Percentiles rank a stretch among this genome's conserved stretches.
Evolutionary conservation across 2,888 invertebrate species (phyloP).

Genomic region (Axea sp.): DNA sequence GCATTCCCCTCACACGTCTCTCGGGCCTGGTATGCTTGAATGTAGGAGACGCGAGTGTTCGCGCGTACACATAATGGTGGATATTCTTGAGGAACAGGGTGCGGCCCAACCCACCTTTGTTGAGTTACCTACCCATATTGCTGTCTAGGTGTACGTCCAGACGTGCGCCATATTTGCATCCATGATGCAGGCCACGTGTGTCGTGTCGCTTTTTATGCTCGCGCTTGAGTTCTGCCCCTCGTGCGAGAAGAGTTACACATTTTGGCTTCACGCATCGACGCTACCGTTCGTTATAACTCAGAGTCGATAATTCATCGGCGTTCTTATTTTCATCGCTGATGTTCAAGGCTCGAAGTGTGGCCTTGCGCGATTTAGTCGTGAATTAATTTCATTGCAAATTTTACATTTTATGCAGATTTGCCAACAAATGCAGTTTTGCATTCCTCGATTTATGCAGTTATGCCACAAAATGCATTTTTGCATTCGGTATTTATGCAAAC

Average conservation of each 20-base stretch:
- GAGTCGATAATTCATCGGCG: no score
- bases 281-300: no score
- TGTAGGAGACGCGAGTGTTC: slow-evolving; percentile 33
- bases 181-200: slow-evolving; percentile 72
- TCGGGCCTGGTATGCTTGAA: slow-evolving; percentile 45
- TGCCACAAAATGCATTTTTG: no score
- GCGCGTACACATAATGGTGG: slow-evolving; percentile 65
- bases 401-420: no score
- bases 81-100: slow-evolving; percentile 75
- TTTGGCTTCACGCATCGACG: no score
- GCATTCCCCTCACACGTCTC: slow-evolving; percentile 74
- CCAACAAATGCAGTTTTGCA: no score
- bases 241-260: not conserved
- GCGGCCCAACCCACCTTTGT: slow-evolving; percentile 75
- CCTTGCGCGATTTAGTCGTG: no score
- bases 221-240: not conserved
- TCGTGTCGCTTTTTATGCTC: slow-evolving; percentile 67
- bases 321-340: no score
- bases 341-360: no score
- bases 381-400: no score
- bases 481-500: no score
- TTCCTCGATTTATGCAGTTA: no score
- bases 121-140: slow-evolving; percentile 76
- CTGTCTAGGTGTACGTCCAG: slow-evolving; percentile 72
- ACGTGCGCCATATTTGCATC: slow-evolving; percentile 72